Percentiles rank a stretch among this genome's conserved stretches.
These are phyloP conservation scores for Nannoperca australis DNA, from an alignment of 2,797 vertebrate species.

Conservation along the genomic window DNA sequence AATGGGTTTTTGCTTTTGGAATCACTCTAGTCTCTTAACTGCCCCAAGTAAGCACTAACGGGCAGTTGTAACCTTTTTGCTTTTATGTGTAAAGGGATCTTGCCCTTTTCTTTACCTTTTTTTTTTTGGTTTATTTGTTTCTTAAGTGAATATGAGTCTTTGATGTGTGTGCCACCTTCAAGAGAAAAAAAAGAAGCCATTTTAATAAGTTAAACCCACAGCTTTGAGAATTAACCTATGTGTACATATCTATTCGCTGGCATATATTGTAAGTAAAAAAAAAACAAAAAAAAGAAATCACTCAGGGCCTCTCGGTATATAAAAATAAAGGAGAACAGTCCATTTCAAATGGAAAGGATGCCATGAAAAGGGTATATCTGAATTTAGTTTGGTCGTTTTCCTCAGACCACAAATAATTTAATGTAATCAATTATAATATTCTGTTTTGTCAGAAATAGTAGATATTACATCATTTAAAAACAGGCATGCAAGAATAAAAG, in stretches of 20 bases:
- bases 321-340: conserved; percentile 86
- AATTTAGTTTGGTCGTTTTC: conserved; percentile 86
- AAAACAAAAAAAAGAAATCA: conserved; percentile 63
- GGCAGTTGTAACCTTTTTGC: conserved; percentile 84
- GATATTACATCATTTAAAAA: conserved; percentile 87
- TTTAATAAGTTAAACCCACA: conserved; percentile 89
- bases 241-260: conserved; percentile 91
- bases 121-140: conserved; percentile 66
- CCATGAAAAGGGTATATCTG: conserved; percentile 86
- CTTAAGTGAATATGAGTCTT: conserved; percentile 85
- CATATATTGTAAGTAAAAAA: conserved; percentile 88
- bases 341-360: conserved; percentile 83
- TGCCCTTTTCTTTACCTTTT: conserved; percentile 78
- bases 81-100: conserved; percentile 82
- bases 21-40: conserved; percentile 80
- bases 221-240: conserved; percentile 89
- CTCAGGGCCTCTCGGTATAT: conserved; percentile 90
- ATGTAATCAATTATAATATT: conserved; percentile 86
- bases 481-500: conserved; percentile 88
- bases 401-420: conserved; percentile 88
- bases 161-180: conserved; percentile 86
- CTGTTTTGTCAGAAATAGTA: conserved; percentile 84
- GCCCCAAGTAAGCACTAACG: conserved; percentile 85
- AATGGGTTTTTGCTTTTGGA: conserved; percentile 72
- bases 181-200: conserved; percentile 88